Evolutionary conservation across 2,797 vertebrate species (phyloP).

Genomic region (Acanthurus tractus): DNA sequence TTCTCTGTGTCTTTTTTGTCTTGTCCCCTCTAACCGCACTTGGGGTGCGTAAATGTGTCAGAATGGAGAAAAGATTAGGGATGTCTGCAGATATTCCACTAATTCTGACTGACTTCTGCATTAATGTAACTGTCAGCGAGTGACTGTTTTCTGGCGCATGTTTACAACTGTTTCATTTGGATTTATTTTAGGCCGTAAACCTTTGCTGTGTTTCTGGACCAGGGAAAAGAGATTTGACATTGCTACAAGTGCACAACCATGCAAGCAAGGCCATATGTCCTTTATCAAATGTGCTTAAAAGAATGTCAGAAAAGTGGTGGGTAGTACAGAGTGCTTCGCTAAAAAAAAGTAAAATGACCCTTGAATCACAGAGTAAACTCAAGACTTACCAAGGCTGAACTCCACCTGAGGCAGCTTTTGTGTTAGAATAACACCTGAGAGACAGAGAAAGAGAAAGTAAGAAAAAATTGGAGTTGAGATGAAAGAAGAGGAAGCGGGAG

Average conservation of each 20-base stretch:
- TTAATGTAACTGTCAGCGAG: conserved; percentile 35
- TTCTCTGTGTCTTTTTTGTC: conserved; percentile 23
- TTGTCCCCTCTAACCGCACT: conserved; percentile 29
- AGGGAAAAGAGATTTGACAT: conserved; percentile 2
- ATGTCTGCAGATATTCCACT: conserved; percentile 27
- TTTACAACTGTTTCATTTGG: conserved; percentile 16
- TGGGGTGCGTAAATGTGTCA: conserved; percentile 17
- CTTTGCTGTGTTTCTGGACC: conserved; percentile 8
- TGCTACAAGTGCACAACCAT: neutral
- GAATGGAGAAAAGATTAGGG: conserved; percentile 20
- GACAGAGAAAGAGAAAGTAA: conserved; percentile 20
- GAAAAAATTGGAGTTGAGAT: conserved; percentile 14
- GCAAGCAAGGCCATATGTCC: neutral
- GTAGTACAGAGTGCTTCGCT: neutral
- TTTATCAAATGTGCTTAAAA: conserved; percentile 30
- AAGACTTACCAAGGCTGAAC: conserved; percentile 82
- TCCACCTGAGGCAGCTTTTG: conserved; percentile 77
- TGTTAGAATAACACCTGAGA: conserved; percentile 69
- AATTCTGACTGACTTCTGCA: conserved; percentile 49
- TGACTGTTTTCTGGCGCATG: conserved; percentile 15
- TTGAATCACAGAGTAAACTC: conserved; percentile 31
- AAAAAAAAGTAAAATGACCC: conserved; percentile 23
- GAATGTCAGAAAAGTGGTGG: conserved; percentile 3
- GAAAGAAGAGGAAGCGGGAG: conserved; percentile 30
- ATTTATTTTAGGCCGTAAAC: conserved; percentile 24